Evolutionary conservation across 2,888 invertebrate genomes (phyloP).

Genomic region (Xestoiulus laeticollis): DNA sequence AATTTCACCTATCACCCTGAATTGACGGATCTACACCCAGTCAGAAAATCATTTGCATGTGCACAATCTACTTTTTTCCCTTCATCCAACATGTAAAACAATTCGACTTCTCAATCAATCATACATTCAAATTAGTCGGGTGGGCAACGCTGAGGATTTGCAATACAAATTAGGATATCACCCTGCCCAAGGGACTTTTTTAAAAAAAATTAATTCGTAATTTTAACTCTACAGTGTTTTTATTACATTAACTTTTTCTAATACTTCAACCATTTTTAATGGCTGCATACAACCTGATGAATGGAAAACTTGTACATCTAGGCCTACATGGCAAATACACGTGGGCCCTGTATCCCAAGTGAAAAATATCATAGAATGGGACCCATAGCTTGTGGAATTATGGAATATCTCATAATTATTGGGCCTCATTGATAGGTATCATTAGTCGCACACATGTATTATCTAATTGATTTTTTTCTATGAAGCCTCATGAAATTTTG

Average conservation of each 20-base stretch:
- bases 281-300: not conserved
- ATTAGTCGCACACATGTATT: too few relatives aligned
- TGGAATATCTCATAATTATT: too few relatives aligned
- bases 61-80: too few relatives aligned
- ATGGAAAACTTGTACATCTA: too few relatives aligned
- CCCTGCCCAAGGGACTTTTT: not conserved
- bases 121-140: not conserved
- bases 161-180: not conserved
- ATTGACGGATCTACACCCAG: conserved; percentile 37
- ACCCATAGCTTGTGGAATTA: too few relatives aligned
- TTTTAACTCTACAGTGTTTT: not conserved
- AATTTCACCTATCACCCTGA: not conserved
- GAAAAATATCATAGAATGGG: too few relatives aligned
- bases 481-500: too few relatives aligned
- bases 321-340: too few relatives aligned
- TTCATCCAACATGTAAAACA: not conserved
- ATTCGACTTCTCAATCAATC: not conserved
- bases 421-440: too few relatives aligned
- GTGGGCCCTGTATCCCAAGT: too few relatives aligned
- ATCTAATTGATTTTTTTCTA: too few relatives aligned
- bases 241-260: not conserved
- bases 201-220: not conserved
- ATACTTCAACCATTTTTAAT: not conserved
- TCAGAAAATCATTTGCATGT: too few relatives aligned
- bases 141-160: not conserved